Evolutionary conservation across 2,888 invertebrate species (phyloP), one percentile per base, ranked within the genome.

Genomic region (Endomychus coccineus): DNA sequence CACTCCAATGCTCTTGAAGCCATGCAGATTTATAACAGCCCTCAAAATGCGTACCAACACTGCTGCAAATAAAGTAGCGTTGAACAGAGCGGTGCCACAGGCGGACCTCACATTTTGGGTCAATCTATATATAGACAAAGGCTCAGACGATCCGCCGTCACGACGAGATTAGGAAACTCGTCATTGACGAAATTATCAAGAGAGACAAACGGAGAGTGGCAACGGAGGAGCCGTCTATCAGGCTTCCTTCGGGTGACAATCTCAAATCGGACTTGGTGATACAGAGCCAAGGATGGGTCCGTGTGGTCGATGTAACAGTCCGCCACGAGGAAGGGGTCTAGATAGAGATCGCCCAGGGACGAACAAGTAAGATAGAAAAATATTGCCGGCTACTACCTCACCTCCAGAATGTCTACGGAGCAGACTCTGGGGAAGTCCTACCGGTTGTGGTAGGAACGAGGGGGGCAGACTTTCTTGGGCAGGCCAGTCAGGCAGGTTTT

Each of bases 401-500:
- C n/a, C n/a, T n/a, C n/a, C n/a, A n/a, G n/a, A n/a, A n/a, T n/a
- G n/a, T n/a, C n/a, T n/a, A n/a, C n/a, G n/a, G n/a, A n/a, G n/a
- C n/a, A n/a, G n/a, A n/a, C n/a, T n/a, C n/a, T n/a, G n/a, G n/a
- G n/a, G n/a, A n/a, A n/a, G n/a, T n/a, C n/a, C n/a, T n/a, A 31
- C 59, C 58, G 0, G 45, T 58, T 4, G 55, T 60, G 29, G 49
- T 60, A 12, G 57, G 59, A 4, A 56, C 57, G 25, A 43, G 58
- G 40, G 58, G 57, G 9, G 53, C 55, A 9, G n/a, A n/a, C n/a
- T n/a, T n/a, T n/a, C n/a, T n/a, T n/a, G n/a, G n/a, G n/a, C n/a
- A n/a, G n/a, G n/a, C n/a, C n/a, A n/a, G n/a, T n/a, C n/a, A n/a
- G n/a, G n/a, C n/a, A n/a, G n/a, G n/a, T n/a, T n/a, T n/a, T n/a